Evolutionary conservation across 2,797 vertebrate genomes (phyloP), one percentile per base, ranked within the genome.

Genomic region (Eulemur coronatus): DNA sequence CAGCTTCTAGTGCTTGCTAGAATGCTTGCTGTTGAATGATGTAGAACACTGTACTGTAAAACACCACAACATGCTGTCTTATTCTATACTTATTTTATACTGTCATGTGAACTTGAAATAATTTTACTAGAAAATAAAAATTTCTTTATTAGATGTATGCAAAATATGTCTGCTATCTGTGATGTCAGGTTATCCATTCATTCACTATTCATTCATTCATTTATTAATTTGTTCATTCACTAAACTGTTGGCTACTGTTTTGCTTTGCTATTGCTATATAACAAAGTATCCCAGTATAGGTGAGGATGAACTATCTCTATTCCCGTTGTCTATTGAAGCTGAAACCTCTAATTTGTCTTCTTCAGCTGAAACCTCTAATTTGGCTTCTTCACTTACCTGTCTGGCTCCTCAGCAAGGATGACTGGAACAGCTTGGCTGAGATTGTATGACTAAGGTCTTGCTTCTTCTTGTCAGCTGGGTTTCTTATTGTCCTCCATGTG

Each of bases 91-190:
- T 80, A 28, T 87, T 84, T 95, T 84, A 43, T 43, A 43, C 33
- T 82, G 13, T 73, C 30, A 22, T 30, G 18, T 55, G 17, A 91
- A 78, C 61, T 93, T 87, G 28, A 95, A 94, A 67, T 91, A 43
- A 85, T 65, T 79, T 63, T n/a, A 91, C 33, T 84, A 75, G 87
- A 95, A 86, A 85, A 91, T 72, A 86, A 85, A 78, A 78, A 82
- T 61, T 43, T 41, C 22, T 80, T 73, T 73, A 46, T 50, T 65
- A 81, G 24, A 57, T 80, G 7, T 26, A 35, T 91, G 33, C 26
- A 90, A 78, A 95, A 41, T 59, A 73, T 67, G 14, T 46, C 41
- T 35, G 43, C 8, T 84, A 20, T 76, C 33, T 26, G 35, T 76
- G 52, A 76, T 65, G 30, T 87, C 46, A 96, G 35, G 26, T 92